These are phyloP conservation scores for Subacronicta megacephala DNA, from an alignment of 2,888 invertebrate genomes.

Conservation along the genomic window DNA sequence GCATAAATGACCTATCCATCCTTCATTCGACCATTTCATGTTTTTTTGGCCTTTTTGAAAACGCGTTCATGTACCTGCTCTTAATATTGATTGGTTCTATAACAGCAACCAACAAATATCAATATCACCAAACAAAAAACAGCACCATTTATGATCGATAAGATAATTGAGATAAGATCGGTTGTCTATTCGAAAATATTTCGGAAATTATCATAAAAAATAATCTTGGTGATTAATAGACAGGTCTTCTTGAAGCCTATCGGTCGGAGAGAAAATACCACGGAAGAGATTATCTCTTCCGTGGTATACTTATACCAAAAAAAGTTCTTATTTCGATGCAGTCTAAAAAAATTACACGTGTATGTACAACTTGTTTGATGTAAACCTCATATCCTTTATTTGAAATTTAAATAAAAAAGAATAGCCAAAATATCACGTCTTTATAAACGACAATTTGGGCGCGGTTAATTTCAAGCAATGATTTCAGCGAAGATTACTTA, in stretches of 20 bases:
- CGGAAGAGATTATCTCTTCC: too few relatives aligned
- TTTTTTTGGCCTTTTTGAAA: constrained; percentile 36
- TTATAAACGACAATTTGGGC: neutral
- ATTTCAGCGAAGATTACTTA: neutral
- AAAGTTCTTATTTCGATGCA: neutral
- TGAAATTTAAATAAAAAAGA: too few relatives aligned
- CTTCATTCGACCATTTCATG: constrained; percentile 29
- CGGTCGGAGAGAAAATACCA: too few relatives aligned
- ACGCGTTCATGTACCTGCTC: constrained; percentile 47
- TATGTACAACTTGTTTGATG: too few relatives aligned
- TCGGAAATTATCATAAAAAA: too few relatives aligned
- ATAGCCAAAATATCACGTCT: too few relatives aligned
- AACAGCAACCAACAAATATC: constrained; percentile 16
- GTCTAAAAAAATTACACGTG: too few relatives aligned
- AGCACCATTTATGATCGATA: constrained; percentile 17
- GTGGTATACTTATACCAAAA: too few relatives aligned
- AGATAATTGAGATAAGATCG: constrained; percentile 43
- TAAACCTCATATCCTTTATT: too few relatives aligned
- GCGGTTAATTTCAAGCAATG: neutral
- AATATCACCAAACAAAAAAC: constrained; percentile 29
- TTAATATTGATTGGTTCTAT: constrained; percentile 46
- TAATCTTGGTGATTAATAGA: too few relatives aligned
- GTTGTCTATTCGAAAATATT: constrained; percentile 35
- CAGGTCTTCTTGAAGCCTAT: neutral
- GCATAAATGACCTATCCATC: constrained; percentile 21